Percentiles rank a stretch among this genome's conserved stretches.
Conservation (phyloP, 2,888 invertebrate species). For the Drosophila barbarae region DNA sequence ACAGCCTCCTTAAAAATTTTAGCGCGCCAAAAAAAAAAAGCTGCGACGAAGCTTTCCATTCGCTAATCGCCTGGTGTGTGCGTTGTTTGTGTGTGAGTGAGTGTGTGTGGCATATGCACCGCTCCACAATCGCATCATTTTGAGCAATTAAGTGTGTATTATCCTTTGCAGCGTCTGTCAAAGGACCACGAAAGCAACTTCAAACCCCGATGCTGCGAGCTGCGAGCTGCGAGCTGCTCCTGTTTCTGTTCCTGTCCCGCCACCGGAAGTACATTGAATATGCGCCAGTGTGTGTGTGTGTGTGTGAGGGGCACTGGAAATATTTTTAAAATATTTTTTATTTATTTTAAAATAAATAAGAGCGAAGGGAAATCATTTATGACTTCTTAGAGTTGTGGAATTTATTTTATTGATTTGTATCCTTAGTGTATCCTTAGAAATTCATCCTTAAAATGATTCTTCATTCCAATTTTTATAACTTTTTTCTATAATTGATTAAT, state of each 20-base stretch:
- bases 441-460: too few species aligned
- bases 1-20: constrained; percentile 17
- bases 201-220: constrained; percentile 41
- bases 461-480: too few species aligned
- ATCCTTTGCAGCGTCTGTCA: constrained; percentile 69
- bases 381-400: too few species aligned
- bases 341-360: not conserved
- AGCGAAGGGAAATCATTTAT: not conserved
- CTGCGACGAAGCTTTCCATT: constrained; percentile 57
- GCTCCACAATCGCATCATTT: constrained; percentile 70
- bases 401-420: too few species aligned
- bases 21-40: constrained; percentile 42
- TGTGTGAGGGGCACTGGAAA: constrained; percentile 2
- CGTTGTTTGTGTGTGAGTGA: not conserved
- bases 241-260: constrained; percentile 62
- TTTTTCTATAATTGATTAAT: too few species aligned
- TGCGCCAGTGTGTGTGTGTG: constrained; percentile 25
- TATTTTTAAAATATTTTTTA: not conserved
- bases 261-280: constrained; percentile 74
- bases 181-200: constrained; percentile 70
- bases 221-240: constrained; percentile 29
- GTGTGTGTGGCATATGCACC: constrained; percentile 53
- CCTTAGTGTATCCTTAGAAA: too few species aligned
- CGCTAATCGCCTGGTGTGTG: constrained; percentile 61
- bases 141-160: constrained; percentile 77